phyloP scores from a whole-genome alignment of 1,140 invertebrate species.

The Bombus fervidus region DNA sequence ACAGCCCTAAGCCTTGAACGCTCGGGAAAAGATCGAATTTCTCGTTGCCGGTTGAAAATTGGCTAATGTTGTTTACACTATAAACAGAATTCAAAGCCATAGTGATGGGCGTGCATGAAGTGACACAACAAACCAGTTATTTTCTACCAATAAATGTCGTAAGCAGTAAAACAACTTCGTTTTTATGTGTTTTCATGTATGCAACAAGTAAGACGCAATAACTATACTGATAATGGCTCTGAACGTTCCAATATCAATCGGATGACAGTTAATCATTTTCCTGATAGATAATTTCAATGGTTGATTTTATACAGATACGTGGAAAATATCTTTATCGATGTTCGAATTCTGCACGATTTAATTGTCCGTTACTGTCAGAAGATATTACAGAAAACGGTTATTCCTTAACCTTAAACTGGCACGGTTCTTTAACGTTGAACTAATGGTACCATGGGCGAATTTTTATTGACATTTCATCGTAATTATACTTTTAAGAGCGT shows the following conservation, averaged over 20 bases:
- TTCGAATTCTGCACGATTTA: too few species aligned
- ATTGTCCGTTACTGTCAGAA: not conserved
- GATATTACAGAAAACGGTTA: not conserved
- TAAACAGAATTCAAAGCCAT: not conserved
- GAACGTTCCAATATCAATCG: not conserved
- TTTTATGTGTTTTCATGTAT: not conserved
- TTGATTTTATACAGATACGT: not conserved
- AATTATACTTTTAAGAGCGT: not conserved
- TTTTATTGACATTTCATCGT: not conserved
- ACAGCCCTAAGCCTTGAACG: not conserved
- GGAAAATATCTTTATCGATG: too few species aligned
- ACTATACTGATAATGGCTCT: not conserved
- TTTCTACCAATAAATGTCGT: not conserved
- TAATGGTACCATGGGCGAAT: not conserved
- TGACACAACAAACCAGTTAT: not conserved
- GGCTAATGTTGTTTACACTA: not conserved
- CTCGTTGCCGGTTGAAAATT: not conserved
- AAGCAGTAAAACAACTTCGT: not conserved
- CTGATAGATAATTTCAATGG: not conserved
- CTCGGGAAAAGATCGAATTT: not conserved
- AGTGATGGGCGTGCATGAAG: not conserved
- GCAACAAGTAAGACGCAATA: not conserved
- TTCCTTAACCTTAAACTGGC: too few species aligned
- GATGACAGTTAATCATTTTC: not conserved
- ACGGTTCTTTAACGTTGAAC: too few species aligned